These are phyloP conservation scores for Gambusia affinis DNA, from an alignment of 2,113 vertebrate genomes.

Conservation along the genomic window DNA sequence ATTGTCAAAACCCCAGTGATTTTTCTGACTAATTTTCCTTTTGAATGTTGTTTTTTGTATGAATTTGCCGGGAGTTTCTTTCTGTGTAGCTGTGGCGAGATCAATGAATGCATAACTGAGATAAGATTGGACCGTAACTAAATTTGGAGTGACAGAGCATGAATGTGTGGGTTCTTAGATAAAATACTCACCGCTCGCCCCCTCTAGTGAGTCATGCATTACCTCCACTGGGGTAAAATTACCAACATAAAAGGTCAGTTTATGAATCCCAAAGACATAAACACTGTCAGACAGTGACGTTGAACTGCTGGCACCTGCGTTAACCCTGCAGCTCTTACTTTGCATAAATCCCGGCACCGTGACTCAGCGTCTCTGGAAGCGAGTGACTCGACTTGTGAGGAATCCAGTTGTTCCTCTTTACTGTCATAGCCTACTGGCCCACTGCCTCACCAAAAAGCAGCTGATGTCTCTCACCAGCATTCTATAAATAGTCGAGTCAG, in stretches of 20 bases:
- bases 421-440: slow-evolving; percentile 23
- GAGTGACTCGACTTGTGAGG: slow-evolving; percentile 35
- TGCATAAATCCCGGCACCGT: slow-evolving; percentile 26
- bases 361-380: slow-evolving; percentile 77
- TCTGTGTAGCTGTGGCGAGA: no score
- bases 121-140: not conserved
- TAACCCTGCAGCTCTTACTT: not conserved
- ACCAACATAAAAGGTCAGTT: not conserved
- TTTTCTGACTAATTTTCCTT: not conserved
- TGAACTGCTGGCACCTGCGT: not conserved
- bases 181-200: not conserved
- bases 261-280: slow-evolving; percentile 5
- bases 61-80: not conserved
- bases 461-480: slow-evolving; percentile 29
- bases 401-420: slow-evolving; percentile 45
- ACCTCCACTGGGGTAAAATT: not conserved
- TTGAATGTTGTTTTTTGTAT: not conserved
- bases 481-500: slow-evolving; percentile 55
- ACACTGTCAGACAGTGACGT: slow-evolving; percentile 9
- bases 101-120: not conserved
- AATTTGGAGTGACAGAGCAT: slow-evolving; percentile 1
- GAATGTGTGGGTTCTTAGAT: slow-evolving; percentile 5
- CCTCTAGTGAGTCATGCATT: not conserved
- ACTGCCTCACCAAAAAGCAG: slow-evolving; percentile 42
- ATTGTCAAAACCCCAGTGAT: not conserved